phyloP scores from a whole-genome alignment of 2,888 invertebrate species.

The Sphinx pinastri region DNA sequence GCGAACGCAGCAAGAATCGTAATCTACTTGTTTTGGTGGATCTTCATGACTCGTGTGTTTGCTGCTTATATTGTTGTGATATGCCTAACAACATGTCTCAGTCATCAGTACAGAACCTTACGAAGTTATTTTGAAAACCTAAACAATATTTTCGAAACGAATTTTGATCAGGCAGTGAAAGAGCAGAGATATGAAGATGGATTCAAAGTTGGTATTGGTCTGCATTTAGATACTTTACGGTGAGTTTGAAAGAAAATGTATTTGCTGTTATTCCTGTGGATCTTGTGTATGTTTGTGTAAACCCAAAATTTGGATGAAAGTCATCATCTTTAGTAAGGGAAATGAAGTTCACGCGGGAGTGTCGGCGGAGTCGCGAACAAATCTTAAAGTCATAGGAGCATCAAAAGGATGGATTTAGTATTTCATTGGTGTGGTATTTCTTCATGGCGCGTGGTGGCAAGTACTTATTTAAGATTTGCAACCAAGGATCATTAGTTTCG shows the following conservation, averaged over 20 bases:
- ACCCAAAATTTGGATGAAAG: background rate
- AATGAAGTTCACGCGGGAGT: too few relatives aligned
- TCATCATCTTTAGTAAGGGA: background rate
- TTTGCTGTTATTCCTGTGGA: too few relatives aligned
- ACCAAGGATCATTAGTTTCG: too few relatives aligned
- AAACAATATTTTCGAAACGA: constrained; percentile 36
- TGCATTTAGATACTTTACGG: constrained; percentile 57
- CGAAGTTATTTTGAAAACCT: constrained; percentile 44
- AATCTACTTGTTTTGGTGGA: constrained; percentile 52
- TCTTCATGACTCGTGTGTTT: constrained; percentile 44
- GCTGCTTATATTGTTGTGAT: constrained; percentile 47
- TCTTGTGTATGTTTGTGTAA: too few relatives aligned
- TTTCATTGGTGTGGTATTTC: too few relatives aligned
- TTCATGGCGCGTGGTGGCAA: too few relatives aligned
- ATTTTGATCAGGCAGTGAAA: constrained; percentile 41
- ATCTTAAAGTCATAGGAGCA: too few relatives aligned
- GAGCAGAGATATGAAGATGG: constrained; percentile 51
- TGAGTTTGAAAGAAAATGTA: constrained; percentile 37
- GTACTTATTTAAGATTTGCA: too few relatives aligned
- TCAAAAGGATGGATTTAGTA: too few relatives aligned
- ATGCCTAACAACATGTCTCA: constrained; percentile 45
- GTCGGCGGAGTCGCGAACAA: too few relatives aligned
- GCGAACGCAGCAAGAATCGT: constrained; percentile 44
- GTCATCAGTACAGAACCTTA: constrained; percentile 48
- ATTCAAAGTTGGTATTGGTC: constrained; percentile 54